Evolutionary conservation across 2,888 invertebrate genomes (phyloP), one percentile per base, ranked within the genome.

Genomic region (Mesorhabditis belari): DNA sequence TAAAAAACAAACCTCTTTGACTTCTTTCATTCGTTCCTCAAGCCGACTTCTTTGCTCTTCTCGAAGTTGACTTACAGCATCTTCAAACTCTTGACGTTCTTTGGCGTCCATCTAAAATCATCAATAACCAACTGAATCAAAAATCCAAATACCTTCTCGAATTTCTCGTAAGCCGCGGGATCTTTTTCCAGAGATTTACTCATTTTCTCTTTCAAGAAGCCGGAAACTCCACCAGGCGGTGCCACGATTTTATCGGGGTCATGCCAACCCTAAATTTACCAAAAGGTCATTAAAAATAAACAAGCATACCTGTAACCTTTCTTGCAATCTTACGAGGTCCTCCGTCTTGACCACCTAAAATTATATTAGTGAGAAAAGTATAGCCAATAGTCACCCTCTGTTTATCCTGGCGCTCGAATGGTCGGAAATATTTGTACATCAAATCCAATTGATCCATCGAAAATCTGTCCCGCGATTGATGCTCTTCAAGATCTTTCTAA

Each of bases 391-490:
- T 2, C 5, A 70, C 77, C 59, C 69, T 70, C 51, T 77, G 77
- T 19, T 63, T 64, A 23, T 73, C 72, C 24, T 67, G 67, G 51
- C 73, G 62, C 56, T 74, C 77, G 55, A 77, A 77, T 5, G 77
- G 77, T 17, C 77, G 64, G 64, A 77, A 77, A 57, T 72, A 77
- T 35, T 73, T 65, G 61, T 68, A 77, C 53, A 77, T 67, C n/a
- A 63, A 52, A 5, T 74, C 73, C 12, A 77, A 24, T 25, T 69
- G 66, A 35, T 71, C 74, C 5, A 52, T 12, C 35, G 75, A 73
- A 21, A 77, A 66, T 28, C 77, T 64, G 24, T 61, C 27, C 2
- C 67, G 63, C 4, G 67, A 75, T 44, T 62, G 57, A 29, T 65
- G 61, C 9, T 51, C 49, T 0, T 61, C 49, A 26, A 69, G 28